phyloP scores from a whole-genome alignment of 2,888 invertebrate genomes.

The Phragmatobia fuliginosa region DNA sequence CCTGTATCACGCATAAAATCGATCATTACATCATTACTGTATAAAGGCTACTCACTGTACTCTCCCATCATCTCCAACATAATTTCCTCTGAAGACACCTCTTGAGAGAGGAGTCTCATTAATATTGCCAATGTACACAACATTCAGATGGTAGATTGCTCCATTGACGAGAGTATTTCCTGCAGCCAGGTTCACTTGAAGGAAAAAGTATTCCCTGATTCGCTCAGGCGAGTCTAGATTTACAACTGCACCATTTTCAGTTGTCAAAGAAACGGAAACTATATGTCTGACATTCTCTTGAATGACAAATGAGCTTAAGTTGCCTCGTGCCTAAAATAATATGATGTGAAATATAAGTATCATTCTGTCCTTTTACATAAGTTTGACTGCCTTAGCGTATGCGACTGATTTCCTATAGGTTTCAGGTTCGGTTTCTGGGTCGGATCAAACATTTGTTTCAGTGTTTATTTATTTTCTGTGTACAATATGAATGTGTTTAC shows the following conservation, averaged over 20 bases:
- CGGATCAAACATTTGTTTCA: too few relatives aligned
- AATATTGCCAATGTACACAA: conserved; percentile 75
- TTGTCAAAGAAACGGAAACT: conserved; percentile 53
- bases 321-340: conserved; percentile 62
- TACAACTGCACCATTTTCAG: conserved; percentile 48
- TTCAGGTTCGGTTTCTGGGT: too few relatives aligned
- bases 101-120: conserved; percentile 79
- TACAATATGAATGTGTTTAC: too few relatives aligned
- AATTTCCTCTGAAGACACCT: conserved; percentile 79
- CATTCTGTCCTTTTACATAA: too few relatives aligned
- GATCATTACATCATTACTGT: background rate
- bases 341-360: background rate
- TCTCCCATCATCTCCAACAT: conserved; percentile 62
- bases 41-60: conserved; percentile 63
- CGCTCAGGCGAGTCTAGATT: conserved; percentile 63
- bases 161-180: conserved; percentile 60
- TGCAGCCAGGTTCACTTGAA: conserved; percentile 68
- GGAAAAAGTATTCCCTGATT: conserved; percentile 66
- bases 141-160: conserved; percentile 59
- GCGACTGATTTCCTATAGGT: too few relatives aligned
- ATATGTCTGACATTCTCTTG: conserved; percentile 77
- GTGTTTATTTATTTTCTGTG: too few relatives aligned
- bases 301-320: conserved; percentile 61
- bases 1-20: background rate
- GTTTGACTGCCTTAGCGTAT: too few relatives aligned